Evolutionary conservation across 2,797 vertebrate species (phyloP).

Genomic region (Knipowitschia caucasica): DNA sequence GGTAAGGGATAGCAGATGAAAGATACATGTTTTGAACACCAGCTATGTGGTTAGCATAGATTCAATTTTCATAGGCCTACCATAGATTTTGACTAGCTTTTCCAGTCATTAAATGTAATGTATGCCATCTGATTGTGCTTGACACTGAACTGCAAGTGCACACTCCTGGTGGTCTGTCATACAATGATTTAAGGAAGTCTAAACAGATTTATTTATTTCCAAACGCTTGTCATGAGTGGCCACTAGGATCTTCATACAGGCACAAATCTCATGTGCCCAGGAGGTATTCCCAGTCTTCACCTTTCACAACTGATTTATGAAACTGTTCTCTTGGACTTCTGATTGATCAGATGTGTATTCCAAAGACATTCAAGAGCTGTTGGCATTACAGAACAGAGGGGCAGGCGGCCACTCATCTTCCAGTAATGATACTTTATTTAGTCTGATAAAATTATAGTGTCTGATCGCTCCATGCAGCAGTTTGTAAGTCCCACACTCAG

Average conservation of each 20-base stretch:
- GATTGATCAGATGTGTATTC: constrained; percentile 1
- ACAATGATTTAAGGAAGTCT: no score
- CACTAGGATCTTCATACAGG: constrained; percentile 12
- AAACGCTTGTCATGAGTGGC: constrained; percentile 54
- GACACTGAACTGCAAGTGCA: no score
- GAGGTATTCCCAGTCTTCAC: constrained; percentile 30
- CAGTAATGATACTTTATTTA: constrained; percentile 66
- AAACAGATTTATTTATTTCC: constrained; percentile 48
- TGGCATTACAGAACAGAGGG: constrained; percentile 26
- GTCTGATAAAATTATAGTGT: constrained; percentile 65
- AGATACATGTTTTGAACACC: no score
- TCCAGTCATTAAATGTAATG: no score
- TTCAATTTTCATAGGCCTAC: no score
- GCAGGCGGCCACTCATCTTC: constrained; percentile 50
- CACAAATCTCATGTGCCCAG: constrained; percentile 11
- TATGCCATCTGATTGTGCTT: no score
- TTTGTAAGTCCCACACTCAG: constrained; percentile 49
- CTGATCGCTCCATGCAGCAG: constrained; percentile 52
- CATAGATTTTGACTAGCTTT: no score
- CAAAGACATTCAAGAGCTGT: constrained; percentile 1
- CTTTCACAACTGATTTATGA: neutral
- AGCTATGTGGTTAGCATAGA: no score
- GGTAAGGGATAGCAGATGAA: no score
- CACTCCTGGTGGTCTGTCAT: no score
- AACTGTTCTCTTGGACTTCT: neutral